A percentile compares a stretch with the other conserved stretches of the same genome.
Conservation (phyloP, 2,113 vertebrate genomes). For the Asarcornis scutulata region DNA sequence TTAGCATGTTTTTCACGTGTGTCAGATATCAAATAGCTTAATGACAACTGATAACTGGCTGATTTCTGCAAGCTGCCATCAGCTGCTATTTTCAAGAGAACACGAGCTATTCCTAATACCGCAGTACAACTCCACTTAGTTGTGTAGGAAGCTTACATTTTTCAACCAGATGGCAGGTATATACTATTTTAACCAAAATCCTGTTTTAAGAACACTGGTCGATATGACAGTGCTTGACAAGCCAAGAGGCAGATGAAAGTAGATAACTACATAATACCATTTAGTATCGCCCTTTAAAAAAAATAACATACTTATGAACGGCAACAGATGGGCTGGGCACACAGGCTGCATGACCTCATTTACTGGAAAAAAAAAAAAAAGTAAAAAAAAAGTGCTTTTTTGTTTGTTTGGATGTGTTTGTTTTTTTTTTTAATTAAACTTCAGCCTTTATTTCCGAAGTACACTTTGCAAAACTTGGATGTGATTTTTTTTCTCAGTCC, state of each 20-base stretch:
- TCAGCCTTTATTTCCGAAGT: conserved; percentile 26
- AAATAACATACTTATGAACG: conserved; percentile 18
- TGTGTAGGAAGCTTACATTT: conserved; percentile 70
- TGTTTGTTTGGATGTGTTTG: not conserved
- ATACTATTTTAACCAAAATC: conserved; percentile 65
- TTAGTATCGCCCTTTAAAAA: conserved; percentile 46
- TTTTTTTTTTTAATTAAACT: conserved; percentile 33
- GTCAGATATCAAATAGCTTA: conserved; percentile 60
- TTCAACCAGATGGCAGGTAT: conserved; percentile 71
- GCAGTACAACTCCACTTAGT: conserved; percentile 36
- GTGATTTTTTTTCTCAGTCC: conserved; percentile 3
- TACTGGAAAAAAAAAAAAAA: not conserved
- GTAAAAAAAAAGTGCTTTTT: not conserved
- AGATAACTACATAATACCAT: conserved; percentile 31
- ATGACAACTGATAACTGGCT: conserved; percentile 69
- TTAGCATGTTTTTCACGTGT: conserved; percentile 39
- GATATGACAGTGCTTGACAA: conserved; percentile 52
- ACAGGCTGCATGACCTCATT: conserved; percentile 47
- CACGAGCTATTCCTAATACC: conserved; percentile 60
- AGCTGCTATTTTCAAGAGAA: conserved; percentile 73
- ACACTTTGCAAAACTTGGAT: conserved; percentile 3
- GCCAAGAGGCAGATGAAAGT: conserved; percentile 22
- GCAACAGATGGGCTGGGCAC: conserved; percentile 55
- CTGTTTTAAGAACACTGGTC: conserved; percentile 53
- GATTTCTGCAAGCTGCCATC: conserved; percentile 75